A percentile compares a stretch with the other conserved stretches of the same genome.
These are phyloP conservation scores for Stomatorhinus walkeri DNA, from an alignment of 2,797 vertebrate species.

Conservation along the genomic window DNA sequence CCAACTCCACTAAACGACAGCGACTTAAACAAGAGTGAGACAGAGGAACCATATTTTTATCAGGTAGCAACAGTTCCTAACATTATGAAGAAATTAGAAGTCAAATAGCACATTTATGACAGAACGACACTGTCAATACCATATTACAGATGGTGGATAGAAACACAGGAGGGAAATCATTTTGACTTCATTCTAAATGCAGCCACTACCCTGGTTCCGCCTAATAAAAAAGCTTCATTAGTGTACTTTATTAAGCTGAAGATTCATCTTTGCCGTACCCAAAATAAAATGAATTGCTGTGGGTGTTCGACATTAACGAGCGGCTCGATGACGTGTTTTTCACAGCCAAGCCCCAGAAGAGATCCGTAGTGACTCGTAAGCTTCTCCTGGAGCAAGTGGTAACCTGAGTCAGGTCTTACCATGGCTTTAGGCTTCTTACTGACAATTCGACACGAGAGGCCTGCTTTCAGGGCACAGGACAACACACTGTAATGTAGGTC, in stretches of 20 bases:
- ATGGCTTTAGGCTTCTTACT: background rate
- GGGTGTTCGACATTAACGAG: background rate
- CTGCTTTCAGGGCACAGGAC: conserved; percentile 1
- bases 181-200: background rate
- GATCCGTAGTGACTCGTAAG: background rate
- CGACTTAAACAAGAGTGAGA: background rate
- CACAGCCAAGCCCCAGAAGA: background rate
- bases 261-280: background rate
- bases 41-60: background rate
- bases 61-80: background rate
- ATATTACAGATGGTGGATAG: background rate
- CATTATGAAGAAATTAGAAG: background rate
- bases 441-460: background rate
- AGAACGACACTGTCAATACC: background rate
- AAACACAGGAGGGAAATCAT: background rate
- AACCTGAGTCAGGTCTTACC: background rate
- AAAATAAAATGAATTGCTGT: background rate
- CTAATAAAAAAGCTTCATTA: background rate
- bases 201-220: background rate
- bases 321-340: background rate
- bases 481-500: conserved; percentile 19
- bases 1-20: background rate
- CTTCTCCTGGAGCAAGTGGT: background rate
- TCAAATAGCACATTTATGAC: background rate
- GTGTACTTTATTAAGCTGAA: background rate